Base-by-base conservation (phyloP, 2,797 vertebrate species). In the Centroberyx gerrardi region DNA sequence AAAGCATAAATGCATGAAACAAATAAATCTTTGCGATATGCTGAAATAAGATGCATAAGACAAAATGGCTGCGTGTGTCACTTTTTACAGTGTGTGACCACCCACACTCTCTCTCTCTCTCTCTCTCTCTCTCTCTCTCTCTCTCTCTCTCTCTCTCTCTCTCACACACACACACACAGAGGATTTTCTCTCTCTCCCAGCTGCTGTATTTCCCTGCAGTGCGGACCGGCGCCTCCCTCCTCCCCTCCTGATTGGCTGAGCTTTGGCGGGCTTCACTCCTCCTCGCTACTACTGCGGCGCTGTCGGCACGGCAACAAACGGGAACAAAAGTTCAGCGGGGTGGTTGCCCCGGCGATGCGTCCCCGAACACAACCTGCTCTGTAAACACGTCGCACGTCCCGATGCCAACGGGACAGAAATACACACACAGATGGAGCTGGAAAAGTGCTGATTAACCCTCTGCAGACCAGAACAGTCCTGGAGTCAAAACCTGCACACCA, bases 241-340 rank as follows among this genome's bases (percentile, higher is more conserved):
- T 4, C 8, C 0, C 17, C 64, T 31, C 29, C 85, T 51, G 80
- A 90, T 88, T 90, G 88, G 92, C 18, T 6, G 61, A 6, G 3
- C 38, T 84, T 91, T 92, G 85, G 87, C 91, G 88, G 73, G 85
- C 78, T 88, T 83, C 65, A 49, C 38, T 65, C 5, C 58, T 80
- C 83, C 81, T 79, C 33, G 81, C 83, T 84, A 89, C 84, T 63
- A 5, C 72, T 42, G 10, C 31, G 9, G 15, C 40, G 44, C 66
- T 2, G 51, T 48, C 62, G 15, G 66, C 53, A 12, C 59, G 74
- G 61, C 68, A 51, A 31, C 54, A 46, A 40, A 15, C 22, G 2
- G 78, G 68, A 86, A 87, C 86, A 87, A 83, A 83, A 74, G 89
- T 87, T 89, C 86, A 89, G 73, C 71, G 8, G 83, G 85, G 73